phyloP scores from a whole-genome alignment of 2,888 invertebrate genomes.

The Leptodirus hochenwartii region DNA sequence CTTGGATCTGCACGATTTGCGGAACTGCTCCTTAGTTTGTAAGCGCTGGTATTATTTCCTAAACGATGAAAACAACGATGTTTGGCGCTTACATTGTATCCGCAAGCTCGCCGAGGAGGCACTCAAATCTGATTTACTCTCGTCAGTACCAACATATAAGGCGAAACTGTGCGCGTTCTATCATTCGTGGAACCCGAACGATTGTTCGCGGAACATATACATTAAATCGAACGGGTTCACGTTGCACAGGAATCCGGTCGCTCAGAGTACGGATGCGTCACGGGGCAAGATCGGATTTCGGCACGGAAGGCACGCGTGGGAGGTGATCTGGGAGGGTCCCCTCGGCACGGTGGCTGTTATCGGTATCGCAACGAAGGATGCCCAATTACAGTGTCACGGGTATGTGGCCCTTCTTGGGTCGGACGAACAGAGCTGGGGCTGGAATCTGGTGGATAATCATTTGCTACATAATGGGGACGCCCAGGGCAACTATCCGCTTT shows the following conservation, averaged over 20 bases:
- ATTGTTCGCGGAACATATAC: conserved; percentile 93
- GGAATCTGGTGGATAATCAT: conserved; percentile 97
- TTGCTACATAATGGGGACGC: conserved; percentile 91
- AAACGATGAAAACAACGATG: conserved; percentile 85
- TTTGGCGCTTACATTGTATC: conserved; percentile 83
- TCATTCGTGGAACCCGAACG: conserved; percentile 94
- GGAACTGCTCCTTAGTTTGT: conserved; percentile 82
- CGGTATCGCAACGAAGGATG: conserved; percentile 88
- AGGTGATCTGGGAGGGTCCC: conserved; percentile 97
- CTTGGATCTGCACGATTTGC: conserved; percentile 67
- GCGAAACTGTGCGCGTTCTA: conserved; percentile 84
- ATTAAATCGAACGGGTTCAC: conserved; percentile 96
- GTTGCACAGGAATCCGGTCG: conserved; percentile 92
- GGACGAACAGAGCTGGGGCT: conserved; percentile 97
- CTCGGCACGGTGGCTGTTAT: conserved; percentile 95
- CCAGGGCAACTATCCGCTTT: conserved; percentile 81
- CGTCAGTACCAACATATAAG: conserved; percentile 78
- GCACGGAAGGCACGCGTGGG: conserved; percentile 91
- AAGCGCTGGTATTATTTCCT: conserved; percentile 83
- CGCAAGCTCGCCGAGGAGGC: conserved; percentile 73
- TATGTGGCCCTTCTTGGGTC: conserved; percentile 90
- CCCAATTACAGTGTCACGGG: conserved; percentile 82
- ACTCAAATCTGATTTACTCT: conserved; percentile 77
- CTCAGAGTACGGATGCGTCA: conserved; percentile 94
- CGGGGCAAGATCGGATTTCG: conserved; percentile 81